Conservation (phyloP, 2,888 invertebrate species). For the Pollenia amentaria region DNA sequence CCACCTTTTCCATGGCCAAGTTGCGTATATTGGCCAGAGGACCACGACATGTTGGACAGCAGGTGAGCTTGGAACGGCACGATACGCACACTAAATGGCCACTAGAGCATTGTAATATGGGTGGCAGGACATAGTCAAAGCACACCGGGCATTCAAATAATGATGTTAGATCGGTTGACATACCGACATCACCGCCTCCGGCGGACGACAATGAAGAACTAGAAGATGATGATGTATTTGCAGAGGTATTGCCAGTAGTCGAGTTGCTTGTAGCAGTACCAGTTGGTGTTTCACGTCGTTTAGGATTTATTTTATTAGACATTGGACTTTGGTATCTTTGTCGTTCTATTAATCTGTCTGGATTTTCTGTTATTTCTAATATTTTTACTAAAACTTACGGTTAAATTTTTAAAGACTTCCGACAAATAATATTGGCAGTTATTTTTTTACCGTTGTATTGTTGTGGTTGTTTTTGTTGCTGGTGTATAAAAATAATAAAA, state of each 20-base stretch:
- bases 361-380: neutral
- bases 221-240: slow-evolving; percentile 84
- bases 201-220: slow-evolving; percentile 84
- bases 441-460: slow-evolving; percentile 5
- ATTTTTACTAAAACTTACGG: slow-evolving; percentile 3
- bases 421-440: slow-evolving; percentile 58
- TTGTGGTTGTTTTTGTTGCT: slow-evolving; percentile 4
- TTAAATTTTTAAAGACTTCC: neutral
- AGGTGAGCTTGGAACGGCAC: slow-evolving; percentile 97
- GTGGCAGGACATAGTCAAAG: slow-evolving; percentile 99
- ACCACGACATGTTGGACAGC: slow-evolving; percentile 99
- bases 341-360: slow-evolving; percentile 11
- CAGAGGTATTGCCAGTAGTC: slow-evolving; percentile 80
- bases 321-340: slow-evolving; percentile 77
- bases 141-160: slow-evolving; percentile 98
- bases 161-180: slow-evolving; percentile 94
- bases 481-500: slow-evolving; percentile 62
- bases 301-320: slow-evolving; percentile 85
- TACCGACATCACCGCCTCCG: slow-evolving; percentile 85
- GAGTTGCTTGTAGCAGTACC: slow-evolving; percentile 78
- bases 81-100: slow-evolving; percentile 99
- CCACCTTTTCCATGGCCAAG: slow-evolving; percentile 99
- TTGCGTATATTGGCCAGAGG: slow-evolving; percentile 98
- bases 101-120: slow-evolving; percentile 99
- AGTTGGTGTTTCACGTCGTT: slow-evolving; percentile 83